phyloP scores from a whole-genome alignment of 2,888 invertebrate genomes.

The Caenorhabditis becei region DNA sequence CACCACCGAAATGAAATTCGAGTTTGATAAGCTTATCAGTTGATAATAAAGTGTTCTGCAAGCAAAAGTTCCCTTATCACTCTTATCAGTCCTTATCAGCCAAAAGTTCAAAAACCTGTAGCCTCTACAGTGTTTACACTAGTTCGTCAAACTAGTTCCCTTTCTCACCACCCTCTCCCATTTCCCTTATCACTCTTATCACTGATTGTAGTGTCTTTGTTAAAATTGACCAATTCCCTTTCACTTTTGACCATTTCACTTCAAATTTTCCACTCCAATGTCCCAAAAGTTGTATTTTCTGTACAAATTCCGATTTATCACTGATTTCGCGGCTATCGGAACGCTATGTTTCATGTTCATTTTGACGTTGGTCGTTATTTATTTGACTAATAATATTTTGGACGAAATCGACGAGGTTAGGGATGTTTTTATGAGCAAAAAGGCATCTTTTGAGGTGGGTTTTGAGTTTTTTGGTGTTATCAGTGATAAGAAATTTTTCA shows the following conservation, averaged over 20 bases:
- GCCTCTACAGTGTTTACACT: slow-evolving; percentile 16
- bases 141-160: slow-evolving; percentile 45
- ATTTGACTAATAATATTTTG: slow-evolving; percentile 45
- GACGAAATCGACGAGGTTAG: slow-evolving; percentile 54
- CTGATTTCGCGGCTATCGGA: slow-evolving; percentile 55
- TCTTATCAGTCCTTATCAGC: background rate
- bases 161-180: slow-evolving; percentile 2
- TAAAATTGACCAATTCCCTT: background rate
- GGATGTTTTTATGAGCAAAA: slow-evolving; percentile 45
- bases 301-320: slow-evolving; percentile 49
- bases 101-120: slow-evolving; percentile 29
- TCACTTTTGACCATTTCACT: background rate
- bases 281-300: slow-evolving; percentile 30
- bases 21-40: too few relatives aligned
- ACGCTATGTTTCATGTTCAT: slow-evolving; percentile 51
- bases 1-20: too few relatives aligned
- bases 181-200: slow-evolving; percentile 15
- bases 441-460: slow-evolving; percentile 40
- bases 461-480: background rate
- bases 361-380: slow-evolving; percentile 40
- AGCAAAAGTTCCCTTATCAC: slow-evolving; percentile 5
- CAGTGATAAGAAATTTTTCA: too few relatives aligned
- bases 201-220: background rate
- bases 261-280: background rate
- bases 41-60: too few relatives aligned